Conservation (phyloP, 2,797 vertebrate genomes). For the Bradypus variegatus region DNA sequence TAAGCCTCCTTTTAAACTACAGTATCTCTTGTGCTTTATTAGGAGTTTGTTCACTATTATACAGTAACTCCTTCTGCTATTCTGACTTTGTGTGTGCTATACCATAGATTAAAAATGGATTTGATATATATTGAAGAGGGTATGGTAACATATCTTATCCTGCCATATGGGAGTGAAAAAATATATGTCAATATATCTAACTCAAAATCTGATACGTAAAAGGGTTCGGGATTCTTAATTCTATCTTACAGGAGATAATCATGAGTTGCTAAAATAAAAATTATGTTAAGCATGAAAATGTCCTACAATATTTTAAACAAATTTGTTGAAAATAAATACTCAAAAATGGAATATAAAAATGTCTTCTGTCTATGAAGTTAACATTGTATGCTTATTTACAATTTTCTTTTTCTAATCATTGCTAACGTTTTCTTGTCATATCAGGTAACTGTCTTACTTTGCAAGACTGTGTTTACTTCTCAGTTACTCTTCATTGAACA, state of each 20-base stretch:
- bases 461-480: neutral
- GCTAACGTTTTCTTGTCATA: neutral
- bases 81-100: neutral
- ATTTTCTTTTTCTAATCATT: neutral
- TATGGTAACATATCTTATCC: neutral
- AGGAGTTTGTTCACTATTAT: neutral
- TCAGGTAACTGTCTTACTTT: slow-evolving; percentile 33
- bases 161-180: neutral
- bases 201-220: neutral
- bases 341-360: neutral
- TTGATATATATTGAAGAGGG: neutral
- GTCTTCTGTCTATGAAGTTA: neutral
- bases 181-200: neutral
- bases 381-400: neutral
- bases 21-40: neutral
- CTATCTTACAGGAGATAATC: neutral
- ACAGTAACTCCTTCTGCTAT: neutral
- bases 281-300: neutral
- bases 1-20: neutral
- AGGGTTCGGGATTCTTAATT: neutral
- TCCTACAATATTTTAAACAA: neutral
- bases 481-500: slow-evolving; percentile 40
- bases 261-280: neutral
- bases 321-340: neutral
- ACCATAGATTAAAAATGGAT: neutral